A percentile compares a stretch with the other conserved stretches of the same genome.
phyloP scores from a whole-genome alignment of 2,113 vertebrate species.

The Halcyon senegalensis region DNA sequence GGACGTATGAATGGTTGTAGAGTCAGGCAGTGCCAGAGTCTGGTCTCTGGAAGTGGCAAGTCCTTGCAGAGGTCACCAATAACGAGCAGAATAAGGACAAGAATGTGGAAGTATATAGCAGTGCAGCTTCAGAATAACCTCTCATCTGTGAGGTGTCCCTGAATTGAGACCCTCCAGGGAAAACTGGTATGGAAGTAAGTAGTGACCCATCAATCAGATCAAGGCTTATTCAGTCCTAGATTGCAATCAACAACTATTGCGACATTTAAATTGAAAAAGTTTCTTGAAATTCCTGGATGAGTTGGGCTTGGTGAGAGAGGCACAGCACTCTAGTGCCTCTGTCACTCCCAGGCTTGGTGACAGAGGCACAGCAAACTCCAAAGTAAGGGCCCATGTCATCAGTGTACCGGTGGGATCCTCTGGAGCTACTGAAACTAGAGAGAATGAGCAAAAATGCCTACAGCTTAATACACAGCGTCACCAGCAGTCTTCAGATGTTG shows the following conservation, averaged over 20 bases:
- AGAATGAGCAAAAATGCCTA: not conserved
- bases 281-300: not conserved
- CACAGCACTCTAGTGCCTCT: not conserved
- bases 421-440: not conserved
- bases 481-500: not conserved
- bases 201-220: not conserved
- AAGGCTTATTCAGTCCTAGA: not conserved
- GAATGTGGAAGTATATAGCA: not conserved
- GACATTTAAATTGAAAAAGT: not conserved
- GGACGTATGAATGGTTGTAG: accelerated
- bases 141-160: not conserved
- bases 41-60: not conserved
- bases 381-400: too few species aligned
- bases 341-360: not conserved
- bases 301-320: not conserved
- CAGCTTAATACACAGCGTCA: not conserved
- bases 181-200: not conserved
- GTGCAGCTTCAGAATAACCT: not conserved
- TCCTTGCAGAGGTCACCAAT: not conserved
- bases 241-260: not conserved
- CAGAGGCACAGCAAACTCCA: not conserved
- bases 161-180: not conserved
- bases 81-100: not conserved
- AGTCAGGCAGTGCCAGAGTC: not conserved
- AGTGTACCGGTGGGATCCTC: not conserved